phyloP scores from a whole-genome alignment of 2,888 invertebrate genomes.

The Patella depressa region DNA sequence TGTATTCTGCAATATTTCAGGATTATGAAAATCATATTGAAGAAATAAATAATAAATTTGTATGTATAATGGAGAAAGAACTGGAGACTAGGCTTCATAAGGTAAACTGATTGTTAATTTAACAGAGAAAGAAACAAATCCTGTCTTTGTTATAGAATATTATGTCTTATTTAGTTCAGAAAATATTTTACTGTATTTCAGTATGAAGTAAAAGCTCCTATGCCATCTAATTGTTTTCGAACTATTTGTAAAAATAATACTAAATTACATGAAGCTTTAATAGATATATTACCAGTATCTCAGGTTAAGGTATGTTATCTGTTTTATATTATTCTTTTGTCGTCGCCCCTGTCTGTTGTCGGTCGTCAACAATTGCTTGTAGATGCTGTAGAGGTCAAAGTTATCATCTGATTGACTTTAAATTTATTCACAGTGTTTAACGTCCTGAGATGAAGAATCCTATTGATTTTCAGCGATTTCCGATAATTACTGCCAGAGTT shows the following conservation, averaged over 20 bases:
- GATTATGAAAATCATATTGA: constrained; percentile 85
- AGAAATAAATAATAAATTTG: constrained; percentile 92
- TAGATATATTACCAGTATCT: constrained; percentile 81
- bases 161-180: too few relatives aligned
- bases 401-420: too few relatives aligned
- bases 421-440: too few relatives aligned
- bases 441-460: too few relatives aligned
- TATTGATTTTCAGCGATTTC: too few relatives aligned
- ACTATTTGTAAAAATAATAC: constrained; percentile 81
- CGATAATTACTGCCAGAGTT: too few relatives aligned
- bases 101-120: constrained; percentile 54
- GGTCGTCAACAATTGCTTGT: too few relatives aligned
- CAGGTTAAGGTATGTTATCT: constrained; percentile 74
- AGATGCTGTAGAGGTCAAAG: too few relatives aligned
- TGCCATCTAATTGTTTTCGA: constrained; percentile 83
- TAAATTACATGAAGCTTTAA: constrained; percentile 91
- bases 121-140: too few relatives aligned
- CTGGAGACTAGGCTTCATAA: constrained; percentile 82
- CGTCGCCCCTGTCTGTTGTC: too few relatives aligned
- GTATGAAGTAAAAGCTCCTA: constrained; percentile 96
- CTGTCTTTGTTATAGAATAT: too few relatives aligned
- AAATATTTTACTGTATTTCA: constrained; percentile 38
- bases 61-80: constrained; percentile 89
- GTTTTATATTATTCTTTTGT: neutral
- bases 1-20: constrained; percentile 40